Evolutionary conservation across 2,888 invertebrate species (phyloP), one percentile per base, ranked within the genome.

Genomic region (Alcis repandata): DNA sequence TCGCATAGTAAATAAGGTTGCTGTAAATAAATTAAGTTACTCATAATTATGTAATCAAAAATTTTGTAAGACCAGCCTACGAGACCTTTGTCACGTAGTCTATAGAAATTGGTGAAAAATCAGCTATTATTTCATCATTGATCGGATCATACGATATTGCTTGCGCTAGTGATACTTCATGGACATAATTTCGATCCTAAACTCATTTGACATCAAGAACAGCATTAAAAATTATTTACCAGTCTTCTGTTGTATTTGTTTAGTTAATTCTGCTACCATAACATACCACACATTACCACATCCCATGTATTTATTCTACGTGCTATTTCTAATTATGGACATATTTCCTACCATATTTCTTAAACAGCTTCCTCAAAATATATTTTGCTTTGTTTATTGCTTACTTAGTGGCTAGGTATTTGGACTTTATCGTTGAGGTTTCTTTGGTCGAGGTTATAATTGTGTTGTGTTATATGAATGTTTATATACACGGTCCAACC

Each of bases 81-180:
- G 68, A 49, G 69, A 60, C 67, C 59, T 52, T 56, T 51, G 74
- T 77, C 80, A 80, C 79, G 78, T 80, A 80, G 62, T 58, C 68
- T 63, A 66, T 64, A 53, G 69, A 64, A 61, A 17, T 36, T 53
- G 49, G 52, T 54, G 60, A 64, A 43, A 57, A 51, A 32, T 17
- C 65, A 19, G 8, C 17, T 59, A 36, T 54, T 56, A 65, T 67
- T 71, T 61, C 59, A 68, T 67, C 67, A 67, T 58, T 15, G 27
- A 52, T 63, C 43, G n/a, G 7, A 17, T 32, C 59, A 46, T 61
- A 64, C 49, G 38, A 66, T 65, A 53, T 66, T 38, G 61, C 11
- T 43, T 61, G 58, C 56, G 17, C 32, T 58, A 38, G 15, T 32
- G 45, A 32, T 53, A 46, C 43, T 17, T 43, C 2, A 4, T 6